phyloP scores from a whole-genome alignment of 2,113 vertebrate species.

The Zosterops borbonicus region DNA sequence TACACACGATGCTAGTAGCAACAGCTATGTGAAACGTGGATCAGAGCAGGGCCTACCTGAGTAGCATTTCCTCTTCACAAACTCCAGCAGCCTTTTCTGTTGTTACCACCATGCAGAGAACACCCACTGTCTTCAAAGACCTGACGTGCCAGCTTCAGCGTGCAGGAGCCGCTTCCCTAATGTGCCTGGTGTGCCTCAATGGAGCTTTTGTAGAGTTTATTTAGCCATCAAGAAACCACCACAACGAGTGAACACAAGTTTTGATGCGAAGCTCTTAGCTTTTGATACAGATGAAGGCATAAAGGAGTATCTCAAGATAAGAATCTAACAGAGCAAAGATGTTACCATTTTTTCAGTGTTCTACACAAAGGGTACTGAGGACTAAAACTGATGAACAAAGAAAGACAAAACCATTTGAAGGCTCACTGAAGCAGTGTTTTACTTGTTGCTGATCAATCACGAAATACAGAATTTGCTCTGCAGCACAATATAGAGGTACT shows the following conservation, averaged over 20 bases:
- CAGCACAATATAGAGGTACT: neutral
- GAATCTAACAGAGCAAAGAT: neutral
- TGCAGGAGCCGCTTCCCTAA: neutral
- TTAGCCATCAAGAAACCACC: neutral
- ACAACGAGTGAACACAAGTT: neutral
- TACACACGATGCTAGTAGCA: accelerated
- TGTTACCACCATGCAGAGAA: neutral
- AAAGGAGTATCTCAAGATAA: neutral
- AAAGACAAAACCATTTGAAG: neutral
- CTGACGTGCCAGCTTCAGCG: neutral
- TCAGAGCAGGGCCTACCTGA: neutral
- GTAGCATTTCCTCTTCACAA: neutral
- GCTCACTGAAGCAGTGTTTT: neutral
- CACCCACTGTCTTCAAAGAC: constrained; percentile 13
- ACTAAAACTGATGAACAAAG: constrained; percentile 22
- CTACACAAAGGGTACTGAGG: neutral
- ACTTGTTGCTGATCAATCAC: neutral
- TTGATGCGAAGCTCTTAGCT: neutral
- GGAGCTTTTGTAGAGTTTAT: neutral
- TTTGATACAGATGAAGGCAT: constrained; percentile 19
- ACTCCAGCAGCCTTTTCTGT: neutral
- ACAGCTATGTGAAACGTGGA: neutral
- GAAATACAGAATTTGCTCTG: neutral
- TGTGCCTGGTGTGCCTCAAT: neutral
- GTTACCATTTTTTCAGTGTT: neutral